Percentiles rank a stretch among this genome's conserved stretches.
Evolutionary conservation across 2,113 vertebrate genomes (phyloP).

Genomic region (Callocephalon fimbriatum): DNA sequence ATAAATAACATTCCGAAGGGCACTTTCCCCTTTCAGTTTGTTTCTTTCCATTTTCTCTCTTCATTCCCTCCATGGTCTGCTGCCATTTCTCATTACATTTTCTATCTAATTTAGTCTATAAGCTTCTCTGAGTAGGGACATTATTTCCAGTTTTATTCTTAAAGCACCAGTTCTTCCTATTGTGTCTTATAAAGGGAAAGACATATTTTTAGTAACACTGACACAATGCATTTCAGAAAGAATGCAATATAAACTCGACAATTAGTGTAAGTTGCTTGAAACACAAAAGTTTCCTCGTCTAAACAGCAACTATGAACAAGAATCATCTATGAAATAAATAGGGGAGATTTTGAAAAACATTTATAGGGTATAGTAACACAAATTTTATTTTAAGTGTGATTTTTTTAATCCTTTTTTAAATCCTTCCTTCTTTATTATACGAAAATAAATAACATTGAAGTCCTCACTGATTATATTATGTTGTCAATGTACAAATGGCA

Average conservation of each 20-base stretch:
- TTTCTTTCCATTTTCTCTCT: background rate
- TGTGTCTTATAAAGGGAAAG: background rate
- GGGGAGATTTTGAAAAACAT: background rate
- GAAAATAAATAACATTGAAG: background rate
- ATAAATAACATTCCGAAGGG: background rate
- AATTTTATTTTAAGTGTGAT: background rate
- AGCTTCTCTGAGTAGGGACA: background rate
- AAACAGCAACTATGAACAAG: background rate
- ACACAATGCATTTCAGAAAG: background rate
- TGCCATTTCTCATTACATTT: background rate
- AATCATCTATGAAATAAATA: background rate
- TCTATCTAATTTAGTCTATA: background rate
- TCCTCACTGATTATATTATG: background rate
- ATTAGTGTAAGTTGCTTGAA: background rate
- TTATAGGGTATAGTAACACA: fast-evolving
- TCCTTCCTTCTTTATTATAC: background rate
- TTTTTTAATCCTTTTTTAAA: background rate
- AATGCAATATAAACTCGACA: background rate
- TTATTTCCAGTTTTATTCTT: background rate
- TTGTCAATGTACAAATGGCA: background rate
- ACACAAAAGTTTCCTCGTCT: background rate
- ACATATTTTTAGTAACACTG: background rate
- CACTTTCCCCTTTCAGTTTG: background rate
- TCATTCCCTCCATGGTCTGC: background rate
- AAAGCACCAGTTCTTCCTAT: background rate